Evolutionary conservation across 2,888 invertebrate genomes (phyloP), one percentile per base, ranked within the genome.

Genomic region (Eristalis pertinax): DNA sequence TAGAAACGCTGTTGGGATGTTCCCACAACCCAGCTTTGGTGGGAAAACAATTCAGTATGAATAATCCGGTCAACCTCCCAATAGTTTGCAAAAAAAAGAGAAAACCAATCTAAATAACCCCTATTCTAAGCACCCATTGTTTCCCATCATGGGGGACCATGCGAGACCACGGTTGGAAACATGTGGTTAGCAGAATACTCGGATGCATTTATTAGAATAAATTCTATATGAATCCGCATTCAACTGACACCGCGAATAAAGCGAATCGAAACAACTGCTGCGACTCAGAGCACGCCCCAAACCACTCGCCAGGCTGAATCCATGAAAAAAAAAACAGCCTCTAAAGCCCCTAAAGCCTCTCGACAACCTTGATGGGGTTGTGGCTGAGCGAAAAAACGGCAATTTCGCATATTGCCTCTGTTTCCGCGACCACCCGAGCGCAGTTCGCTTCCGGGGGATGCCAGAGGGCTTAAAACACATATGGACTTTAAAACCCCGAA

Each of bases 361-460:
- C 67, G 80, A 41, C 75, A 13, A 67, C 72, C 84, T 72, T 79
- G 60, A 84, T 84, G 67, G 72, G 32, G 32, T 80, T 72, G 64
- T 62, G 24, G 60, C 43, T 11, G 13, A 10, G 22, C 5, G 2
- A 60, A 67, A 62, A 76, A 62, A 63, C 38, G 13, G 43, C 68
- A 43, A 60, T 60, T 67, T 67, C 65, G 58, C 41, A 76, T 29
- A 67, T 32, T 76, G 58, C 67, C 35, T 24, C 32, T 15, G 29
- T 22, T 41, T 60, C 60, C 65, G 26, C 35, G 38, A 29, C 19
- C n/a, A n/a, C 19, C 19, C 50, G 50, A n/a, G n/a, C n/a, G 43
- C 60, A 43, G 38, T 58, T 56, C 29, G 41, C 22, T 70, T 58
- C 50, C 22, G 65, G 64, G 43, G 43, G 50, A 58, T 60, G 60